Evolutionary conservation across 2,888 invertebrate species (phyloP).

Genomic region (Orgyia antiqua): DNA sequence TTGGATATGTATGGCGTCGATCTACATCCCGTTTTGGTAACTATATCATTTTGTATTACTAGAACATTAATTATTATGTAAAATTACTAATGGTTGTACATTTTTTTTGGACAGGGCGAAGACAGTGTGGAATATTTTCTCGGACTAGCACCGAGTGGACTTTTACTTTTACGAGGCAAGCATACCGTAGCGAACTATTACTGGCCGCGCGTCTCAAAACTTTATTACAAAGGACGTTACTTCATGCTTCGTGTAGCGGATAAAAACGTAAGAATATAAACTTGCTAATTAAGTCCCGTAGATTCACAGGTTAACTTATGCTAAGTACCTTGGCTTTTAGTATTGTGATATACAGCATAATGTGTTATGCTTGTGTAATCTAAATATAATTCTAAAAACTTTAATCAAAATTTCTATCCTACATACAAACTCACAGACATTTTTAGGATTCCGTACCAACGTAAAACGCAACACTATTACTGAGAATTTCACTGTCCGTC

Average conservation of each 20-base stretch:
- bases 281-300: too few relatives aligned
- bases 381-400: too few relatives aligned
- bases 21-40: constrained; percentile 96
- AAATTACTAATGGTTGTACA: constrained; percentile 1
- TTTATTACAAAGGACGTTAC: constrained; percentile 97
- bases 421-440: too few relatives aligned
- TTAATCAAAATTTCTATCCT: too few relatives aligned
- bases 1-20: constrained; percentile 99
- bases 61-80: not conserved
- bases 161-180: constrained; percentile 95
- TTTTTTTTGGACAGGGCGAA: constrained; percentile 84
- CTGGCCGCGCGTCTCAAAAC: constrained; percentile 98
- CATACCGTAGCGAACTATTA: constrained; percentile 98
- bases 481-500: too few relatives aligned
- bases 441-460: too few relatives aligned
- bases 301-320: too few relatives aligned
- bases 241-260: constrained; percentile 97
- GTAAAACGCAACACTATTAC: too few relatives aligned
- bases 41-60: constrained; percentile 20
- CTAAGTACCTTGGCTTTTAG: too few relatives aligned
- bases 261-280: constrained; percentile 88
- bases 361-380: too few relatives aligned
- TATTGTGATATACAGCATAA: too few relatives aligned
- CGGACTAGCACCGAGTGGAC: constrained; percentile 96
- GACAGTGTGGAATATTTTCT: constrained; percentile 97